Base-by-base conservation (phyloP, 2,888 invertebrate species). In the Noctua janthe region DNA sequence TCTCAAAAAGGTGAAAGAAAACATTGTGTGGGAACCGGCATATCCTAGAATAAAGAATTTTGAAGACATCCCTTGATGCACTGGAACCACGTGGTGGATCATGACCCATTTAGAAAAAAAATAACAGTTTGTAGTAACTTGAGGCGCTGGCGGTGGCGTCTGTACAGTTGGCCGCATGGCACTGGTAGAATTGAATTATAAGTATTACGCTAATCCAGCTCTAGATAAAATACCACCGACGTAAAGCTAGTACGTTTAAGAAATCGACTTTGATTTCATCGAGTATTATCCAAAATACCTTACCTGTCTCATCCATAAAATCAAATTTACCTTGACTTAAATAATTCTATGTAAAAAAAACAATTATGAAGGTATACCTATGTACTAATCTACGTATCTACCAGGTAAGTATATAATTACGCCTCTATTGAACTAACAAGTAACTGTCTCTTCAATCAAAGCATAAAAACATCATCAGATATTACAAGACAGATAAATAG, bases 361-460 rank as follows among this genome's bases (percentile, higher is more conserved):
- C 29, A 35, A 17, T 59, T n/a, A n/a, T 59, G 3, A 35, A 35
- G 17, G 8, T 64, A 47, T 8, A 64, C 35, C 8, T 17, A 64
- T 0, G 8, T 17, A 35, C 2, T 29, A 35, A 59, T 23, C 10
- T 43, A 72, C n/a, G 11, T 29, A 29, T 23, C 20, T 62, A 64
- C 15, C 17, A 23, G 23, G 11, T 17, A 71, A 3, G 15, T 56
- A 10, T 10, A 23, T 51, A 23, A 35, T 43, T 64, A 35, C 35
- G 35, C 15, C 35, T 35, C 10, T 35, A 64, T 62, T 62, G 15
- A 62, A 62, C 7, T 15, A 29, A 29, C 62, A 20, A 64, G 35
- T 17, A 35, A 35, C 8, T 64, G 17, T 64, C 13, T 81, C 29
- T 29, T 59, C 35, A 81, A 29, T 56, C 39, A 78, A 56, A 56